A percentile compares a stretch with the other conserved stretches of the same genome.
Evolutionary conservation across 2,113 vertebrate species (phyloP).

Genomic region (Sigmodon hispidus): DNA sequence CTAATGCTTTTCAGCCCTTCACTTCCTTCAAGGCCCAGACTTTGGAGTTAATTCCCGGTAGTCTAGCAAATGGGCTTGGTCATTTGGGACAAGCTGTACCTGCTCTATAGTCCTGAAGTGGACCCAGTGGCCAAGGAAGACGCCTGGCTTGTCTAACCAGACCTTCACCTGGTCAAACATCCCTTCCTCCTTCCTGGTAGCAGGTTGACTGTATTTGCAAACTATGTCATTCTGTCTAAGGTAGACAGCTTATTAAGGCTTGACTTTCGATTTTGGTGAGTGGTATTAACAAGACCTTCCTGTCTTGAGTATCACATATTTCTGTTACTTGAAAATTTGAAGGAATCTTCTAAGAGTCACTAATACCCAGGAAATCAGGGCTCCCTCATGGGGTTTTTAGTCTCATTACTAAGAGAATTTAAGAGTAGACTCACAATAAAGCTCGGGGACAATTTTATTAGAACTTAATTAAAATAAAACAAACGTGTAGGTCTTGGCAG

Average conservation of each 20-base stretch:
- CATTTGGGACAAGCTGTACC: background rate
- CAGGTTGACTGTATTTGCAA: background rate
- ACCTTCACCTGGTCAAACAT: background rate
- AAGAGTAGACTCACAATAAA: background rate
- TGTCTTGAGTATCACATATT: background rate
- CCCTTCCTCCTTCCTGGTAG: background rate
- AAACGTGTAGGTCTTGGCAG: no score
- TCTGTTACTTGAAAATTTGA: background rate
- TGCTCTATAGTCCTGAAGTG: background rate
- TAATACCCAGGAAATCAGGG: background rate
- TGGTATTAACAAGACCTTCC: background rate
- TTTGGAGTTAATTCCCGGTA: background rate
- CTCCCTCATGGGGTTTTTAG: background rate
- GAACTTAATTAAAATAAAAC: background rate
- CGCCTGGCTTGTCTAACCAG: background rate
- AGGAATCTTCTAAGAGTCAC: background rate
- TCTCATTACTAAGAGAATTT: background rate
- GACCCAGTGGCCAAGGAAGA: background rate
- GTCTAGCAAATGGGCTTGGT: background rate
- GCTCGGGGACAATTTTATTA: background rate
- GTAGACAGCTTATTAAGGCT: background rate
- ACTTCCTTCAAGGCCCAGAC: background rate
- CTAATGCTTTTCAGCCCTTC: background rate
- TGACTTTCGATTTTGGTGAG: constrained; percentile 18
- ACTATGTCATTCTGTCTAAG: background rate